phyloP scores from a whole-genome alignment of 2,797 vertebrate species.

The Anabas testudineus region DNA sequence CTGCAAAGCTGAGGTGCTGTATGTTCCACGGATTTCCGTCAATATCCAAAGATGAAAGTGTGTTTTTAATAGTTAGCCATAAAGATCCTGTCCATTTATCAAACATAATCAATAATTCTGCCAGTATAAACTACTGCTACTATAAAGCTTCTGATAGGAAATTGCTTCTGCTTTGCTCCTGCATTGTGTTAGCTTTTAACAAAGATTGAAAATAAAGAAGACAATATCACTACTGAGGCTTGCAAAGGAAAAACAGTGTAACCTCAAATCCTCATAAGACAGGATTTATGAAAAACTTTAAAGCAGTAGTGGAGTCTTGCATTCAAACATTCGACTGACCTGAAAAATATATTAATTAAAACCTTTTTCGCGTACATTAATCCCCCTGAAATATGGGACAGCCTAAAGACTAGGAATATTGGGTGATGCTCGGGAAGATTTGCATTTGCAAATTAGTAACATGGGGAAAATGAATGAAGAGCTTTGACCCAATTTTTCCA shows the following conservation, averaged over 20 bases:
- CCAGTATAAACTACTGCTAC: background rate
- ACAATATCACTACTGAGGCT: no score
- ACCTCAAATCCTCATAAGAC: background rate
- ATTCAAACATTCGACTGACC: no score
- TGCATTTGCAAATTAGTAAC: background rate
- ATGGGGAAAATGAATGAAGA: background rate
- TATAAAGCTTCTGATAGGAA: no score
- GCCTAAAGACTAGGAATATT: background rate
- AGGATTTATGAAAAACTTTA: background rate
- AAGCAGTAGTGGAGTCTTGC: no score
- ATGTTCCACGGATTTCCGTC: no score
- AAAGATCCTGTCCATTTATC: background rate
- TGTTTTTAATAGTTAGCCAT: background rate
- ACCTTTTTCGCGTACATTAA: no score
- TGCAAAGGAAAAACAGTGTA: no score
- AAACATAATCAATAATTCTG: conserved; percentile 1
- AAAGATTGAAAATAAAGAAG: no score
- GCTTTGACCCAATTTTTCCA: background rate
- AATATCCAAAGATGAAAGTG: background rate
- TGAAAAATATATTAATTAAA: no score
- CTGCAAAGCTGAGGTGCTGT: no score
- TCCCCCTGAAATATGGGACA: background rate
- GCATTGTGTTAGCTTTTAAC: no score
- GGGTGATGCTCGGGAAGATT: background rate
- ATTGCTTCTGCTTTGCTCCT: no score